Percentiles rank a stretch among this genome's conserved stretches.
Conservation (phyloP, 2,113 vertebrate genomes). For the Madoqua kirkii region DNA sequence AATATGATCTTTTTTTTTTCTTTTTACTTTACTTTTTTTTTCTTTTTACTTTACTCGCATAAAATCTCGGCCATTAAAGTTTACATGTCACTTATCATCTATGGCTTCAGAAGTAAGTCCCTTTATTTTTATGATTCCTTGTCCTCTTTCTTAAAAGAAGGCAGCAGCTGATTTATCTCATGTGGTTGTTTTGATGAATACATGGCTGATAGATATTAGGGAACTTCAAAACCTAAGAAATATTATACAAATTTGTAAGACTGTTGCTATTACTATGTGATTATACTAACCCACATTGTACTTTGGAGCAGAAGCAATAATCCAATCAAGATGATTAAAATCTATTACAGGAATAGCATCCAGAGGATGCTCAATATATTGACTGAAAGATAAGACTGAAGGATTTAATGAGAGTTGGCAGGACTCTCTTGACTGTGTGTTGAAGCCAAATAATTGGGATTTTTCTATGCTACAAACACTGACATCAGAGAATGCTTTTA, state of each 20-base stretch:
- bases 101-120: not conserved
- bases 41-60: not conserved
- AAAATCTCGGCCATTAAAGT: not conserved
- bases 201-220: not conserved
- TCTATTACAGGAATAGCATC: not conserved
- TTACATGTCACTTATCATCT: not conserved
- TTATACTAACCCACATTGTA: not conserved
- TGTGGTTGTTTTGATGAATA: not conserved
- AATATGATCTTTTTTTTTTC: not conserved
- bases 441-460: constrained; percentile 5
- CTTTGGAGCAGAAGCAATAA: not conserved
- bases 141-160: not conserved
- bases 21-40: not conserved
- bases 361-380: constrained; percentile 12
- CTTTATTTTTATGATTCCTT: not conserved
- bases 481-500: constrained; percentile 12
- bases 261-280: not conserved
- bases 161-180: not conserved
- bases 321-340: constrained; percentile 41
- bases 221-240: not conserved
- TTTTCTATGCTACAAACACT: not conserved
- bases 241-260: not conserved
- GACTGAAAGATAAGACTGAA: constrained; percentile 14
- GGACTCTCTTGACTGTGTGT: not conserved
- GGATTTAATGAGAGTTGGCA: constrained; percentile 32